Conservation (phyloP, 37 sponge, comb jelly and placozoan species). For the Halichondria panicea region DNA sequence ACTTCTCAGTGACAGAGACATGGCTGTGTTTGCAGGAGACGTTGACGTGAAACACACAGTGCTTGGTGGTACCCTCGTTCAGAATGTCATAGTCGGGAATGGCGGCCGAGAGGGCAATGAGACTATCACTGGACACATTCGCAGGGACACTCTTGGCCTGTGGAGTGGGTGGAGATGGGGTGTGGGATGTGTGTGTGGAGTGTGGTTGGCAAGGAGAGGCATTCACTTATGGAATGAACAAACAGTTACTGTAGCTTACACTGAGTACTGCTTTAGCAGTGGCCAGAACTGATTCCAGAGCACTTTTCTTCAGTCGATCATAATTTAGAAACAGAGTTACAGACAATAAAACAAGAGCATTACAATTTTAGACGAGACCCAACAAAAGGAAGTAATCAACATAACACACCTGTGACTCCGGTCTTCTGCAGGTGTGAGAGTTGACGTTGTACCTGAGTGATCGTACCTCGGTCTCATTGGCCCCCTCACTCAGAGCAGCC, state of each 20-base stretch:
- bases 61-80: slow-evolving; percentile 28
- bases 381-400: neutral
- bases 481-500: slow-evolving; percentile 19
- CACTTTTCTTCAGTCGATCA: slow-evolving; percentile 9
- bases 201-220: no score
- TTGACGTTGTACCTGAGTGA: slow-evolving; percentile 2
- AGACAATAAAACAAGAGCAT: neutral
- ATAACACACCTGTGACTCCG: slow-evolving; percentile 32
- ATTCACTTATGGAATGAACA: no score
- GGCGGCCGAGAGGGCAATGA: slow-evolving; percentile 4
- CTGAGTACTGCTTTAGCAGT: no score
- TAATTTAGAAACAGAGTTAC: no score
- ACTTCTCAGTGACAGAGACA: slow-evolving; percentile 35
- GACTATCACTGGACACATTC: no score
- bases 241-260: no score
- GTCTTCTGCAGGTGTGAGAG: slow-evolving; percentile 25
- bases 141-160: no score
- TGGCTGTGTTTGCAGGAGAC: slow-evolving; percentile 54
- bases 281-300: slow-evolving; percentile 17
- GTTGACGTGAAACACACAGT: slow-evolving; percentile 30
- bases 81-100: slow-evolving; percentile 3
- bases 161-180: no score
- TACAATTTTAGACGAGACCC: neutral
- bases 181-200: no score
- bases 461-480: slow-evolving; percentile 19